phyloP scores from a whole-genome alignment of 2,888 invertebrate genomes.

The Zhengitettix transpicula region DNA sequence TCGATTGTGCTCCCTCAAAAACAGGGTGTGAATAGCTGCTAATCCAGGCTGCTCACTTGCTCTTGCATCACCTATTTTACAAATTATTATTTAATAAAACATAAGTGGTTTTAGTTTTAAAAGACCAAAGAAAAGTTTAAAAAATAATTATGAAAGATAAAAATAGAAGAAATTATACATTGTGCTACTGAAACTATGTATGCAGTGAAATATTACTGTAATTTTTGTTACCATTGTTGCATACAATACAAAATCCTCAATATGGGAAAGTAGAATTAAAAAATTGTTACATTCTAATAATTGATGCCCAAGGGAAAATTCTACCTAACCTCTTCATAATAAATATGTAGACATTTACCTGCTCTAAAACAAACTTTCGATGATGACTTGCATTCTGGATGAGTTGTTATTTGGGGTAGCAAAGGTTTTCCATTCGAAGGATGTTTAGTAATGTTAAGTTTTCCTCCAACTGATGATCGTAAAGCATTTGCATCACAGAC shows the following conservation, averaged over 20 bases:
- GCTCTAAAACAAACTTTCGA: conserved; percentile 26
- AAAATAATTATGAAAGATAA: no score
- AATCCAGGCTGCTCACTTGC: conserved; percentile 32
- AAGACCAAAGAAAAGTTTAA: no score
- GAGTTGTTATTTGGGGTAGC: conserved; percentile 24
- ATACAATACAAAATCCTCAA: no score
- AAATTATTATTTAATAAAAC: not conserved
- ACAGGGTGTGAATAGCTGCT: conserved; percentile 28
- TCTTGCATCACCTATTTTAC: conserved; percentile 23
- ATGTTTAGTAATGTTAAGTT: conserved; percentile 23
- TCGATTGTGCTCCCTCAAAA: conserved; percentile 30
- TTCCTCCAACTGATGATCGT: conserved; percentile 23
- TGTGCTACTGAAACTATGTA: no score
- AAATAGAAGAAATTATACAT: no score
- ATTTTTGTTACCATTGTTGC: no score
- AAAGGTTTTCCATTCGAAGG: conserved; percentile 23
- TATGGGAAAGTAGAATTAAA: no score
- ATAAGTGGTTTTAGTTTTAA: no score
- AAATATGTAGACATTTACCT: conserved; percentile 16
- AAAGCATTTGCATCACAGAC: conserved; percentile 26
- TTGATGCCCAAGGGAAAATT: no score
- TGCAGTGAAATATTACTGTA: no score
- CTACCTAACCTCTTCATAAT: no score
- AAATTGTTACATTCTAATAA: no score
- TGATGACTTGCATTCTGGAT: conserved; percentile 28